Percentiles rank a stretch among this genome's conserved stretches.
Evolutionary conservation across 1,140 invertebrate genomes (phyloP).

Genomic region (Littorina saxatilis): DNA sequence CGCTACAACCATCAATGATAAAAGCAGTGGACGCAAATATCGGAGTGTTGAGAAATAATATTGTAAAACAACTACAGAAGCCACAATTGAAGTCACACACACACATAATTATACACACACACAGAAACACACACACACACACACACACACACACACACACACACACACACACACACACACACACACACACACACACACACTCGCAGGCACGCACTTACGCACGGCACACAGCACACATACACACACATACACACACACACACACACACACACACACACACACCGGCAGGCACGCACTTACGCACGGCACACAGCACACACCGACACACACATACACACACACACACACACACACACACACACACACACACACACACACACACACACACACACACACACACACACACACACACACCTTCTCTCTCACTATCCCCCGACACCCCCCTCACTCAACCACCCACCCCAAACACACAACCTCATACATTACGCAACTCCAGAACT

Average conservation of each 20-base stretch:
- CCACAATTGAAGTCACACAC: neutral
- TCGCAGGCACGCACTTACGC: neutral
- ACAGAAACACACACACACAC: neutral
- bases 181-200: constrained; percentile 11
- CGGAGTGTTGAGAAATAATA: too few species aligned
- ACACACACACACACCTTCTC: neutral
- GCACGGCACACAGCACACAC: constrained; percentile 2
- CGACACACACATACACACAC: constrained; percentile 18
- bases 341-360: neutral
- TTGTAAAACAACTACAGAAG: too few species aligned
- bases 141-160: constrained; percentile 27
- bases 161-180: constrained; percentile 9
- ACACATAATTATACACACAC: neutral
- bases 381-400: constrained; percentile 1
- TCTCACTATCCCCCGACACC: neutral
- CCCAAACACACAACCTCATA: too few species aligned
- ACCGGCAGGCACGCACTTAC: neutral
- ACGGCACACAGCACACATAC: neutral
- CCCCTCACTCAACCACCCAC: neutral
- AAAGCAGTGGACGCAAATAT: too few species aligned
- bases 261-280: constrained; percentile 2
- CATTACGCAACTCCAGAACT: too few species aligned
- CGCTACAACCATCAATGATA: too few species aligned
- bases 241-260: neutral
- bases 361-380: neutral